Base-by-base conservation (phyloP, 2,113 vertebrate genomes). In the Tachuris rubrigastra region DNA sequence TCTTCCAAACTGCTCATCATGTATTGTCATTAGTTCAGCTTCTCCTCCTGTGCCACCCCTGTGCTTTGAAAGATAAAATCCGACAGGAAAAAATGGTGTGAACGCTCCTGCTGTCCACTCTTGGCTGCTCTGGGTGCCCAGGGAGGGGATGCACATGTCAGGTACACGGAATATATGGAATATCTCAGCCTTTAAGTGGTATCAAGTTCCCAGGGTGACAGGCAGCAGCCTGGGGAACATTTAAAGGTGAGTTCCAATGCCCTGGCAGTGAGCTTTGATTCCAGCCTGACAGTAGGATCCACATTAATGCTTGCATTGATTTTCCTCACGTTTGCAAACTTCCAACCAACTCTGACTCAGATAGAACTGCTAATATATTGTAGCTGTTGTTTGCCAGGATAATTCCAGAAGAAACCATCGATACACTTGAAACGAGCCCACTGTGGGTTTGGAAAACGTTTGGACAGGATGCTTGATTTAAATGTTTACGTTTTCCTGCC, bases 161-260 rank as follows among this genome's bases (percentile, higher is more conserved):
- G 23, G 30, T 6, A 4, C 0, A 1, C 2, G 55, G 33, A 8
- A n/a, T 1, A 30, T 5, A 1, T 2, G 55, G 33, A 8, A n/a
- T 1, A 30, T 5, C 67, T 41, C 79, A 71, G 19, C 46, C 46
- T 55, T 56, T 11, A 44, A 23, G 41, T 35, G 33, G 8, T 25
- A 46, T n/a, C 37, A 4, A 1, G 18, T 27, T 49, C 25, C 76
- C 49, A 92, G 60, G 19, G 42, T 47, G 13, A 19, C 49, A 74
- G n/a, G 6, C 10, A 85, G 44, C 25, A 47, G 1, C 21, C 24
- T 60, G 1, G 14, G 44, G 33, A 58, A 50, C 33, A 33, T 52
- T 65, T 24, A 9, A 27, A 82, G 71, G 25, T 11, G 24, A 89
- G 9, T 56, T 21, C 52, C 31, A 44, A 4, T 4, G 18, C 42